Base-by-base conservation (phyloP, 2,797 vertebrate genomes). In the Lacerta bilineata region DNA sequence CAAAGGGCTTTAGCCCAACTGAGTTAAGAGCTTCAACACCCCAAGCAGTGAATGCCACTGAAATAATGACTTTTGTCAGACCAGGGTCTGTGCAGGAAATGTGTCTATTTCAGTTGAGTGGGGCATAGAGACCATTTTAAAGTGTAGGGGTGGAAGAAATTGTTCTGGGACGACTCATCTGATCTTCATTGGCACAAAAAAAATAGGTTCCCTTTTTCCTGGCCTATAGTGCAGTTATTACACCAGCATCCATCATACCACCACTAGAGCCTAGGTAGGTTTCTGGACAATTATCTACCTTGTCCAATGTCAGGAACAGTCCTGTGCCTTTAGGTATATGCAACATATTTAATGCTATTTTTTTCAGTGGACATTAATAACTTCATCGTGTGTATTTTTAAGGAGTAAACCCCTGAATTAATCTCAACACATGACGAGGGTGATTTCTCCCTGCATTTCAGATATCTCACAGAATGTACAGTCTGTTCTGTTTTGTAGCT, bases 271-370 rank as follows among this genome's bases (percentile, higher is more conserved):
- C 9, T 75, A 80, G 50, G 29, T 68, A 80, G 46, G 17, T 68
- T 68, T 82, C 13, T 39, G 13, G 2, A 27, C 13, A 25, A 85
- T 59, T 41, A 29, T 43, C 66, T 77, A n/a, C 39, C 72, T 23
- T 76, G 8, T 13, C 55, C 36, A 10, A 18, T 41, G 20, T n/a
- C 15, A 83, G 25, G 64, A 68, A 43, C 39, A 59, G 77, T 18
- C 77, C 17, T 79, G 15, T 59, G 29, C 2, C 33, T 43, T 17
- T 10, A 82, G 6, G 11, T 11, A 90, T 74, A 90, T 75, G 5
- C 59, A 90, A 85, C 4, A 1, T 0, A 83, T 87, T 85, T 33
- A 84, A 10, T 72, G 77, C 3, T 79, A 83, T 86, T 91, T 93
- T 33, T 88, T 92, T n/a, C 3, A 74, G 27, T 85, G 41, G 33